Base-by-base conservation (phyloP, 2,888 invertebrate species). In the Spilarctia lutea region DNA sequence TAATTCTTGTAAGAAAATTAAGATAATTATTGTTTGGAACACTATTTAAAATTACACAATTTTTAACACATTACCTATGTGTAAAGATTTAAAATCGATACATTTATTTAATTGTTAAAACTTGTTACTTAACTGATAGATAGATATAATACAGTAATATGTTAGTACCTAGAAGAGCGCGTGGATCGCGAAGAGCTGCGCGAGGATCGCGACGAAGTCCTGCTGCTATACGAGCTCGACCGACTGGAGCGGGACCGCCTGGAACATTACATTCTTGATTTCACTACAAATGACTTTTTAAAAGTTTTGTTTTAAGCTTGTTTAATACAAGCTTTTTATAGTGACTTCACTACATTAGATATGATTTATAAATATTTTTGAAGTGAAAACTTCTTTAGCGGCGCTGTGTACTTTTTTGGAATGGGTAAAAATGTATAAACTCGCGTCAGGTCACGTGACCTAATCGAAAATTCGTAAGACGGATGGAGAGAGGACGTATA, bases 211-310 rank as follows among this genome's bases (percentile, higher is more conserved):
- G 94, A 94, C 20, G 94, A 94, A 75, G 96, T 96, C 60, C 96
- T 94, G 84, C 94, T 96, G 88, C 94, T 96, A 90, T 96, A 96
- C 8, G 97, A 97, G 81, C 96, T 96, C 71, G 94, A 95, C 10
- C 96, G 92, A 69, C 91, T 91, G 16, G 95, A 94, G 2, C 94
- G 92, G 30, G 95, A 94, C 3, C 94, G 90, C 60, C 94, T 94
- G 90, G 0, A 85, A 75, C 16, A 68, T 10, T 65, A 52, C 3
- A 45, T 52, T 56, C 3, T 30, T 33, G 18, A 18, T 30, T 63
- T 10, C 27, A 27, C n/a, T n/a, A n/a, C n/a, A n/a, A n/a, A n/a
- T n/a, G n/a, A n/a, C n/a, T n/a, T n/a, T n/a, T n/a, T n/a, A 27
- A n/a, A 42, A 11, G 42, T 48, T 48, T 20, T n/a, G 16, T 48